These are phyloP conservation scores for Stenolophus ochropezus DNA, from an alignment of 2,888 invertebrate genomes.

Conservation along the genomic window DNA sequence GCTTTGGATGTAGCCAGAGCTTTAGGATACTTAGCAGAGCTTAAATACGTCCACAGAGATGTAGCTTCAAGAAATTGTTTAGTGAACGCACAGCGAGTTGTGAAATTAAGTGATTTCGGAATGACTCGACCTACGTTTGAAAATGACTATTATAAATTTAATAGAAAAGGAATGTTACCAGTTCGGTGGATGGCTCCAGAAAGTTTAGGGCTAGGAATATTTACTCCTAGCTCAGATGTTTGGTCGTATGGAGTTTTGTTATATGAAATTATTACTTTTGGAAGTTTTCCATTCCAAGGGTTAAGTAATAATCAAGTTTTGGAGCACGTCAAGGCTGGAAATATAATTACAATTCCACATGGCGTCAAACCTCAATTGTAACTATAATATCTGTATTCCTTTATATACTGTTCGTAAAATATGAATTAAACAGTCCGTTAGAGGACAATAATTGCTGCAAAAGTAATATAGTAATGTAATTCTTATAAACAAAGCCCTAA, in stretches of 20 bases:
- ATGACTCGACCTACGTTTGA: constrained; percentile 93
- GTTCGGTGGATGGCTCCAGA: constrained; percentile 97
- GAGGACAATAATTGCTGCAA: too few species aligned
- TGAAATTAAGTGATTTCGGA: constrained; percentile 94
- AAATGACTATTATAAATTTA: constrained; percentile 92
- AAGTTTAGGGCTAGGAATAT: constrained; percentile 86
- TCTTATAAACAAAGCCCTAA: too few species aligned
- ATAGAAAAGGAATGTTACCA: constrained; percentile 90
- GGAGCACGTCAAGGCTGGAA: constrained; percentile 85
- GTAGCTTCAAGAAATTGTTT: constrained; percentile 85
- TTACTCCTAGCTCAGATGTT: constrained; percentile 90
- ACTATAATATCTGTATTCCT: too few species aligned
- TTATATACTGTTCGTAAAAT: too few species aligned
- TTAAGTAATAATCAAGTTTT: constrained; percentile 90
- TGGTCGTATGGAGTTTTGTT: constrained; percentile 93
- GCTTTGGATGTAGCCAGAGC: constrained; percentile 92
- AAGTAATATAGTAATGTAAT: too few species aligned
- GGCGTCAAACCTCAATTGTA: constrained; percentile 87
- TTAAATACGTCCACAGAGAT: constrained; percentile 93
- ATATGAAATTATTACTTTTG: constrained; percentile 93
- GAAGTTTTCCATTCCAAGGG: constrained; percentile 93
- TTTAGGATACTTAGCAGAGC: constrained; percentile 87
- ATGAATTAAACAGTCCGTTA: too few species aligned
- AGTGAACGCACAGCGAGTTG: constrained; percentile 80
- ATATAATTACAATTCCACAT: constrained; percentile 83